Conservation (phyloP, 30 jellyfish, hydroid and myxozoan genomes). For the Turritopsis rubra region DNA sequence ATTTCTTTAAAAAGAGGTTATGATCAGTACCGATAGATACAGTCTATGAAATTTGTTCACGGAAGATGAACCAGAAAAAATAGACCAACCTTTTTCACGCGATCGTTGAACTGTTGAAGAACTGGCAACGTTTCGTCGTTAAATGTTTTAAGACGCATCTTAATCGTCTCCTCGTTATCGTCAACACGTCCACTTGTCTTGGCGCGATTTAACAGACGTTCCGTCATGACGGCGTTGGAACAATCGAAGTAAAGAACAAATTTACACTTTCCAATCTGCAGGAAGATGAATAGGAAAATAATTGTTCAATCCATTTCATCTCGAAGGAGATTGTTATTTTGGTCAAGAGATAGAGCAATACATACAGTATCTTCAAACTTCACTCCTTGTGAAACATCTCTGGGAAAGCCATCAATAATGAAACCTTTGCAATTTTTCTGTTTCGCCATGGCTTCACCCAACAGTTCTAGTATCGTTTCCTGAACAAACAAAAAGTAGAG, state of each 20-base stretch:
- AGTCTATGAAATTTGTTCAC: too few species aligned
- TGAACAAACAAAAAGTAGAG: background rate
- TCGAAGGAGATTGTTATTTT: too few species aligned
- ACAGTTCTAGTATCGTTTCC: slow-evolving; percentile 76
- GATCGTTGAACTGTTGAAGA: slow-evolving; percentile 56
- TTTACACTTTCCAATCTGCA: slow-evolving; percentile 78
- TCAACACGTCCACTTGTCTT: slow-evolving; percentile 93
- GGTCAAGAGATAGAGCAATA: too few species aligned
- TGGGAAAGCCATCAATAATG: slow-evolving; percentile 90
- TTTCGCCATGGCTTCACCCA: slow-evolving; percentile 79
- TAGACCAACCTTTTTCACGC: slow-evolving; percentile 56
- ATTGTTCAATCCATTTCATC: too few species aligned
- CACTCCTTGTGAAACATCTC: slow-evolving; percentile 96
- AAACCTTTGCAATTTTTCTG: slow-evolving; percentile 70
- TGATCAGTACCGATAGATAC: too few species aligned
- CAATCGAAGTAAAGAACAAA: slow-evolving; percentile 86
- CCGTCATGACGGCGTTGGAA: slow-evolving; percentile 79
- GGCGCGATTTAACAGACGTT: slow-evolving; percentile 77
- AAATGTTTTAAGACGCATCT: slow-evolving; percentile 78
- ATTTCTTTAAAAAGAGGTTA: background rate
- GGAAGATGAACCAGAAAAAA: too few species aligned
- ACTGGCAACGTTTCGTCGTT: slow-evolving; percentile 91
- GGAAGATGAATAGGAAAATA: background rate
- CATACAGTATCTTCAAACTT: slow-evolving; percentile 73
- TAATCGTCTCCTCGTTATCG: slow-evolving; percentile 83